Evolutionary conservation across 2,113 vertebrate genomes (phyloP).

Genomic region (Pseudopodoces humilis): DNA sequence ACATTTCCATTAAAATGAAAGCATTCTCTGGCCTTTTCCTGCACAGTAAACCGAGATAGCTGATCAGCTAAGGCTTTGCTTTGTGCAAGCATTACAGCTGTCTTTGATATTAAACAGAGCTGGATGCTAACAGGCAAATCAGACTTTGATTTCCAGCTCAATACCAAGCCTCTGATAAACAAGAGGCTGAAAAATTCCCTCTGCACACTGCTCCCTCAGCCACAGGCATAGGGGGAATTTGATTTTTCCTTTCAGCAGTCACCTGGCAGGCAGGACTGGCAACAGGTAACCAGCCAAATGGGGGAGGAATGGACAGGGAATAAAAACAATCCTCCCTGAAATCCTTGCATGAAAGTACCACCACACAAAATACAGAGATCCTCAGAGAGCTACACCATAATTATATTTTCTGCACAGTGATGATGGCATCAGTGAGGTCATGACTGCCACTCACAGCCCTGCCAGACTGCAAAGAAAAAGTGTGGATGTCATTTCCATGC

Average conservation of each 20-base stretch:
- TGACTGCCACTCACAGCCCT: background rate
- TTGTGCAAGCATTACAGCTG: conserved; percentile 33
- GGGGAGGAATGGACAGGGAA: too few species aligned
- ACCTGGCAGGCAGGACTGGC: background rate
- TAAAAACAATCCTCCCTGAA: background rate
- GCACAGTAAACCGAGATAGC: background rate
- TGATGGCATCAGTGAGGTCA: background rate
- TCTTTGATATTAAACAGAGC: conserved; percentile 70
- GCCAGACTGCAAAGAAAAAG: background rate
- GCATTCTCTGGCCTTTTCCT: background rate
- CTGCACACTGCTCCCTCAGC: background rate
- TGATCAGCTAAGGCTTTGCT: conserved; percentile 4
- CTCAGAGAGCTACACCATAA: too few species aligned
- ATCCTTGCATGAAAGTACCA: background rate
- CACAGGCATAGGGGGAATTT: background rate
- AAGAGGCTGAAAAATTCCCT: conserved; percentile 37
- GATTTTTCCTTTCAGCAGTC: background rate
- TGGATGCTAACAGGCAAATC: conserved; percentile 39
- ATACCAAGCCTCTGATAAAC: conserved; percentile 65
- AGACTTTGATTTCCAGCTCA: conserved; percentile 46
- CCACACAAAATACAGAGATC: background rate
- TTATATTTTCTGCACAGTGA: background rate
- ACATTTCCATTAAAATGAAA: background rate
- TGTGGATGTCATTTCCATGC: background rate
- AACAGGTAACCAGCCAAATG: background rate